Conservation (phyloP, 2,113 vertebrate genomes). For the Chamaea fasciata region DNA sequence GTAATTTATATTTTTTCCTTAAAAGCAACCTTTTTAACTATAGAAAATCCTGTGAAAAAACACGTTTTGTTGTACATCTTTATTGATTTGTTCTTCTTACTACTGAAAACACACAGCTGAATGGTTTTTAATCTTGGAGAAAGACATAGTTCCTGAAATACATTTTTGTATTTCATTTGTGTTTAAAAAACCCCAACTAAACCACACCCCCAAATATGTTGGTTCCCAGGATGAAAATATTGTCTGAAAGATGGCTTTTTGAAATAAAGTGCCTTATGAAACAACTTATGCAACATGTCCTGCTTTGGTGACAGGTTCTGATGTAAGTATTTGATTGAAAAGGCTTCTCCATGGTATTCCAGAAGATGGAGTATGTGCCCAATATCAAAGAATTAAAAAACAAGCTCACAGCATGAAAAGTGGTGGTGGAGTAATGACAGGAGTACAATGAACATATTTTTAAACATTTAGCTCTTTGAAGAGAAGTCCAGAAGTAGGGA, state of each 20-base stretch:
- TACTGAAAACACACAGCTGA: neutral
- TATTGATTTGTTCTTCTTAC: neutral
- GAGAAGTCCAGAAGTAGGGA: neutral
- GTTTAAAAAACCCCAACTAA: neutral
- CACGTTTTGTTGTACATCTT: neutral
- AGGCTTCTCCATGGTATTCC: neutral
- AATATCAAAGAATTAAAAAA: neutral
- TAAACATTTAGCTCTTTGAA: neutral
- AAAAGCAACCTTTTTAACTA: neutral
- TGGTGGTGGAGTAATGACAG: neutral
- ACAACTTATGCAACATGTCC: neutral
- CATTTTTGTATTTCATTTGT: neutral
- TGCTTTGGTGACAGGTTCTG: neutral
- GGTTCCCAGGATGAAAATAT: neutral
- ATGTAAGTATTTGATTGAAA: neutral
- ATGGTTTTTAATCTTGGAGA: neutral
- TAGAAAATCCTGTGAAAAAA: neutral
- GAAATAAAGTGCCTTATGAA: neutral
- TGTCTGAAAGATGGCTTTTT: neutral
- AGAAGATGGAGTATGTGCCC: neutral
- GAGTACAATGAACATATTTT: neutral
- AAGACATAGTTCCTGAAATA: neutral
- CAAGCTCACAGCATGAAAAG: neutral
- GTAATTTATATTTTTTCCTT: neutral
- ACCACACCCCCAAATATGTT: accelerated